Evolutionary conservation across 2,113 vertebrate genomes (phyloP), one percentile per base, ranked within the genome.

Genomic region (Corapipo altera): DNA sequence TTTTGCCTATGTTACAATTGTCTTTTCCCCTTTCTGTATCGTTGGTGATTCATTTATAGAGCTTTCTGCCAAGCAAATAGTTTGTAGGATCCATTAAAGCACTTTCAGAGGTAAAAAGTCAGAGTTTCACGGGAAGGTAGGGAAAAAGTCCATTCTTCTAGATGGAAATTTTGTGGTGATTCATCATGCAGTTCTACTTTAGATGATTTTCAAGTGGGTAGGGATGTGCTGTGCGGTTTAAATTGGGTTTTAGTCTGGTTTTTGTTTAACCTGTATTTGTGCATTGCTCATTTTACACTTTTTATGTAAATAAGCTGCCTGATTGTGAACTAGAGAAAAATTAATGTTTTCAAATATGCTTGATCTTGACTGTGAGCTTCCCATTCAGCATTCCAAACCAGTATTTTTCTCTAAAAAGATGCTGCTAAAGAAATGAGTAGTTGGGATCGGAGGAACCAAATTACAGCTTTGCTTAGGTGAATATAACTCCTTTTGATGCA

Each of bases 251-350:
- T 91, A 77, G 94, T 96, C 49, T 86, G 46, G 3, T 65, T 92
- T 94, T 79, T 93, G 64, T 97, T 97, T 96, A 92, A 92, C 88
- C 39, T 89, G 12, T 78, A 49, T 96, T 81, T 84, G 48, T 83
- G 86, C 82, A 75, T 90, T 93, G 65, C 89, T 97, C 85, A 90
- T 66, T 96, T 96, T 90, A 93, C 17, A 91, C 89, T 76, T 96
- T 88, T 93, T 88, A 94, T 94, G 73, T 91, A 96, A 97, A 93
- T 96, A 70, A 96, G 43, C 57, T 93, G 52, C 74, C 77, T 83
- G 9, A 32, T 85, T 44, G 84, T 86, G 72, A 94, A 52, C 43
- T 84, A 89, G 93, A 93, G 72, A 92, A 54, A 95, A 94, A 94
- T 76, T 15, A 94, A 17, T 95, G 87, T 95, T 97, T 97, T 97